Evolutionary conservation across 2,113 vertebrate species (phyloP).

Genomic region (Podilymbus podiceps): DNA sequence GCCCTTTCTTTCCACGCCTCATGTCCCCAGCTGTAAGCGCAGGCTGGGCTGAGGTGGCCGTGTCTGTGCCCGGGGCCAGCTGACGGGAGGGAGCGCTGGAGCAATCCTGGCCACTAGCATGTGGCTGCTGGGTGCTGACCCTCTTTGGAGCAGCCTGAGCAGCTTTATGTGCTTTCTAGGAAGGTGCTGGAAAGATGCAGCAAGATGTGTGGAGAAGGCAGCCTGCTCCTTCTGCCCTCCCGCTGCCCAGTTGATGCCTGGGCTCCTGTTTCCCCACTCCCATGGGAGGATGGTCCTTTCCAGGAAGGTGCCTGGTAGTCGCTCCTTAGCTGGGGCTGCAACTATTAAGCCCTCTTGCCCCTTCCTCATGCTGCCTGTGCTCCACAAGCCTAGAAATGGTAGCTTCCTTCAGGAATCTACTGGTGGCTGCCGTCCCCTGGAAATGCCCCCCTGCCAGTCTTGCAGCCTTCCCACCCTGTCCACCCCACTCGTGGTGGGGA

Average conservation of each 20-base stretch:
- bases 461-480: rapidly evolving
- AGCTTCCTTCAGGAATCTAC: neutral
- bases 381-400: neutral
- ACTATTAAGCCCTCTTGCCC: neutral
- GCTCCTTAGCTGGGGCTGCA: neutral
- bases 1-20: neutral
- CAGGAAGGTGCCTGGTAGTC: neutral
- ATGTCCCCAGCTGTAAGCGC: neutral
- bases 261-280: neutral
- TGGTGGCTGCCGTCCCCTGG: neutral
- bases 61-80: rapidly evolving
- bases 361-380: neutral
- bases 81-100: rapidly evolving
- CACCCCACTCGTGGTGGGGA: rapidly evolving
- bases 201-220: neutral
- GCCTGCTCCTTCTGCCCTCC: neutral
- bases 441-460: rapidly evolving
- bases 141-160: neutral
- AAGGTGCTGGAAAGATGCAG: neutral
- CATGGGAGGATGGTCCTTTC: neutral
- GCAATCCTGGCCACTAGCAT: rapidly evolving
- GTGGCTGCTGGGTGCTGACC: rapidly evolving
- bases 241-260: rapidly evolving
- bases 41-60: neutral
- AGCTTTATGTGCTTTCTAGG: neutral